phyloP scores from a whole-genome alignment of 2,113 vertebrate species.

The Octodon degus region DNA sequence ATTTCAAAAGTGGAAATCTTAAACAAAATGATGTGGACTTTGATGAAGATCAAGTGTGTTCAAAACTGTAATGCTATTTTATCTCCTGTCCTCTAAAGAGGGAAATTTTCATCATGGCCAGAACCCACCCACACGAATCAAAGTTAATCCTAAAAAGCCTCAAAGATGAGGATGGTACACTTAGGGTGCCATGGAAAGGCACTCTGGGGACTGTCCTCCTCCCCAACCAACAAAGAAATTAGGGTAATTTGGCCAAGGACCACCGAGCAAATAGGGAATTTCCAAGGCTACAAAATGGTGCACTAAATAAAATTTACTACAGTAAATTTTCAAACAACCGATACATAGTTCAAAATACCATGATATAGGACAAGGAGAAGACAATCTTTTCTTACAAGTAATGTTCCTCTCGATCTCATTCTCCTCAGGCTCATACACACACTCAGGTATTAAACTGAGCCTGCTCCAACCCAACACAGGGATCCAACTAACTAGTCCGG shows the following conservation, averaged over 20 bases:
- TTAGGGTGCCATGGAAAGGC: background rate
- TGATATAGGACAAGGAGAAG: background rate
- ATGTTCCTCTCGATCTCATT: background rate
- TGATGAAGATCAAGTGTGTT: background rate
- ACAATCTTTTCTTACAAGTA: background rate
- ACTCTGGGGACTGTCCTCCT: background rate
- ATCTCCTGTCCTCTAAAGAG: background rate
- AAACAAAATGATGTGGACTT: background rate
- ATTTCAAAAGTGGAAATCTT: slow-evolving; percentile 22
- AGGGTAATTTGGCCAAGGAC: background rate
- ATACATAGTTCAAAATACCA: slow-evolving; percentile 11
- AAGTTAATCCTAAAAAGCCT: background rate
- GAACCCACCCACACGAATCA: background rate
- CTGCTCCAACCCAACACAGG: rapidly evolving
- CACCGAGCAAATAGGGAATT: background rate
- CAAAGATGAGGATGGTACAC: background rate
- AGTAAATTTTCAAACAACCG: slow-evolving; percentile 17
- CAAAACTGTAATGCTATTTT: background rate
- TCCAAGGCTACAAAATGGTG: slow-evolving; percentile 24
- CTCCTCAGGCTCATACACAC: background rate
- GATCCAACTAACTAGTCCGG: background rate
- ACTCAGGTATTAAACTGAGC: background rate
- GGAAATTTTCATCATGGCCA: background rate
- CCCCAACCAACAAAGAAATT: background rate
- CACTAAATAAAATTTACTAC: background rate